Percentiles rank a stretch among this genome's conserved stretches.
Evolutionary conservation across 1,140 invertebrate genomes (phyloP).

Genomic region (Sesamia nonagrioides): DNA sequence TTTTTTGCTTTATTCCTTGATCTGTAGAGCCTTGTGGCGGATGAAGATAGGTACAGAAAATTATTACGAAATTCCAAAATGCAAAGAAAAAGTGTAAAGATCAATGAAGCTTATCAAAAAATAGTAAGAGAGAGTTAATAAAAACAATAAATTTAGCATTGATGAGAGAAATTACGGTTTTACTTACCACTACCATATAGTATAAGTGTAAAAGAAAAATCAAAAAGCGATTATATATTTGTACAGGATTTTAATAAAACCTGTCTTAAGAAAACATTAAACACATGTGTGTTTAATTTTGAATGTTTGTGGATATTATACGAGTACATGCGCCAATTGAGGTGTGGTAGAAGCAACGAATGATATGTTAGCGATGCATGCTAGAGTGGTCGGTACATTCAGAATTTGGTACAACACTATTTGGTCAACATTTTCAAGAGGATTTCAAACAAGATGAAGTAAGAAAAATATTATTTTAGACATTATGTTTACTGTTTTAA

Average conservation of each 20-base stretch:
- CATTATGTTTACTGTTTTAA: constrained; percentile 23
- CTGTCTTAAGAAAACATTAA: constrained; percentile 45
- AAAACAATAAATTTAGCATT: background rate
- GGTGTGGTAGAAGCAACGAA: constrained; percentile 41
- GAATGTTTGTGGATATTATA: constrained; percentile 47
- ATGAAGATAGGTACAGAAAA: background rate
- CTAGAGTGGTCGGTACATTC: constrained; percentile 38
- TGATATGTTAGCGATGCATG: constrained; percentile 45
- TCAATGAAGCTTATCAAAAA: background rate
- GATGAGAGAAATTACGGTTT: background rate
- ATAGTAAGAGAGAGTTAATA: background rate
- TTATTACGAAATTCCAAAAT: background rate
- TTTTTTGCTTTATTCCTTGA: no score
- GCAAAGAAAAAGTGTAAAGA: background rate
- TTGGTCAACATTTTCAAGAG: constrained; percentile 51
- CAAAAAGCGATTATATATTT: constrained; percentile 21
- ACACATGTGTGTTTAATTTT: constrained; percentile 39
- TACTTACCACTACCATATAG: background rate
- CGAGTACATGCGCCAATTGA: constrained; percentile 31
- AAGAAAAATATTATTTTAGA: constrained; percentile 53
- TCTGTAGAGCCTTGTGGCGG: background rate
- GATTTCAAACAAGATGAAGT: constrained; percentile 54
- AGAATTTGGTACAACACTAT: constrained; percentile 52
- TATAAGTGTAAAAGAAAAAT: constrained; percentile 5
- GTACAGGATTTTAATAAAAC: constrained; percentile 24